Conservation (phyloP, 2,888 invertebrate species). For the Diaperis boleti region DNA sequence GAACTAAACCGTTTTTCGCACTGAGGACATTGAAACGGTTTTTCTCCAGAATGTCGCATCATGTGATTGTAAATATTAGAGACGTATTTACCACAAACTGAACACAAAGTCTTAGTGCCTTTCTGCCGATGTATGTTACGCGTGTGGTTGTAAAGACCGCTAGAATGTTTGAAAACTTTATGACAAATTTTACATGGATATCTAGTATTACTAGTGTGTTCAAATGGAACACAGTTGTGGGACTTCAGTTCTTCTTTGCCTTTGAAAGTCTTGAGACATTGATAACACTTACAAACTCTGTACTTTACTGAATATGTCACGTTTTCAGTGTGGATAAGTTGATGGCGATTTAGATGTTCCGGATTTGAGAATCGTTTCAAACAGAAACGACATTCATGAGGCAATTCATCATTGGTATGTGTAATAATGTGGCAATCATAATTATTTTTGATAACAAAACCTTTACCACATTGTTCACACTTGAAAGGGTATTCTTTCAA, state of each 20-base stretch:
- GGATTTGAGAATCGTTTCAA: conserved; percentile 58
- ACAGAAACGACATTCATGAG: conserved; percentile 57
- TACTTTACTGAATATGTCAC: conserved; percentile 57
- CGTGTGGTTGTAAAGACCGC: conserved; percentile 54
- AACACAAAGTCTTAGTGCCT: conserved; percentile 53
- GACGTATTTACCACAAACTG: conserved; percentile 56
- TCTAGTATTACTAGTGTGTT: conserved; percentile 41
- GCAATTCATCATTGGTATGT: conserved; percentile 54
- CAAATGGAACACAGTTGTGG: conserved; percentile 53
- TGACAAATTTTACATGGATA: conserved; percentile 55
- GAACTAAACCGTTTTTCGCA: conserved; percentile 56
- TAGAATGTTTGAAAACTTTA: conserved; percentile 55
- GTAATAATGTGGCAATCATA: conserved; percentile 58
- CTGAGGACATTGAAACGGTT: conserved; percentile 54
- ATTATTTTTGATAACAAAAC: conserved; percentile 58
- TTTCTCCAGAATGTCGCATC: conserved; percentile 54
- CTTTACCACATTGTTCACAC: conserved; percentile 57
- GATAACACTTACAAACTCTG: conserved; percentile 53
- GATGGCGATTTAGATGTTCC: conserved; percentile 57
- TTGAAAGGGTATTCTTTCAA: conserved; percentile 58
- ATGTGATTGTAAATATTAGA: conserved; percentile 57
- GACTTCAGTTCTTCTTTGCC: conserved; percentile 49
- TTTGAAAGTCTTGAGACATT: conserved; percentile 55
- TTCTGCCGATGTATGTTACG: conserved; percentile 52
- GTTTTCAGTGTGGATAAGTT: conserved; percentile 58